Base-by-base conservation (phyloP, 2,113 vertebrate genomes). In the Semicossyphus pulcher region DNA sequence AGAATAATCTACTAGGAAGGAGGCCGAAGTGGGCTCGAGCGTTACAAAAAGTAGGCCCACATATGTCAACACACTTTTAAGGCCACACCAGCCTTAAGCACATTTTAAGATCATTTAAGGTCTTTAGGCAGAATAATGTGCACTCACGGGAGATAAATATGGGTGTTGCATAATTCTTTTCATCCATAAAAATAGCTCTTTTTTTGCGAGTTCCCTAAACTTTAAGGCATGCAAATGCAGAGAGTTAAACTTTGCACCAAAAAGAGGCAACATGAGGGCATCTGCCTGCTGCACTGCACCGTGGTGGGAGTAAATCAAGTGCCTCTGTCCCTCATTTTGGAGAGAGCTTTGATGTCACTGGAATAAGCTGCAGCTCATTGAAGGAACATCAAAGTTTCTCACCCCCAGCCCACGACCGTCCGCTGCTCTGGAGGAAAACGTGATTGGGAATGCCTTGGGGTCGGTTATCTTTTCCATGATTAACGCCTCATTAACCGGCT, bases 281-380 rank as follows among this genome's bases (percentile, higher is more conserved):
- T 52, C 16, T 6, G 31, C 41, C 39, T 41, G 32, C 79, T 68
- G 81, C 72, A 56, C 64, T 64, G 85, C 78, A 69, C 58, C 2
- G 58, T 60, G 80, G 58, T 74, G 63, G 45, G 62, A 85, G 77
- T 69, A 79, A 77, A 84, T 84, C 61, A 70, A 41, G 37, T 56
- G 60, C 70, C 54, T 72, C 56, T 66, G 77, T 80, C 84, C 85
- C 61, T 82, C 77, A 74, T 90, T 88, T 86, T 39, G 72, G 51
- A 83, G 42, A 80, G 36, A 4, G 23, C 81, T 91, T 89, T 88
- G 85, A 89, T 85, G 83, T 87, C 62, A 78, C 42, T 80, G 72
- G 63, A 79, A 79, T 80, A 84, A 88, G 80, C 85, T 75, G 69
- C 59, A 58, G 72, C 85, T 78, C 83, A 57, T 15, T 83, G 81